A percentile compares a stretch with the other conserved stretches of the same genome.
phyloP scores from a whole-genome alignment of 2,113 vertebrate genomes.

The Pipra filicauda region DNA sequence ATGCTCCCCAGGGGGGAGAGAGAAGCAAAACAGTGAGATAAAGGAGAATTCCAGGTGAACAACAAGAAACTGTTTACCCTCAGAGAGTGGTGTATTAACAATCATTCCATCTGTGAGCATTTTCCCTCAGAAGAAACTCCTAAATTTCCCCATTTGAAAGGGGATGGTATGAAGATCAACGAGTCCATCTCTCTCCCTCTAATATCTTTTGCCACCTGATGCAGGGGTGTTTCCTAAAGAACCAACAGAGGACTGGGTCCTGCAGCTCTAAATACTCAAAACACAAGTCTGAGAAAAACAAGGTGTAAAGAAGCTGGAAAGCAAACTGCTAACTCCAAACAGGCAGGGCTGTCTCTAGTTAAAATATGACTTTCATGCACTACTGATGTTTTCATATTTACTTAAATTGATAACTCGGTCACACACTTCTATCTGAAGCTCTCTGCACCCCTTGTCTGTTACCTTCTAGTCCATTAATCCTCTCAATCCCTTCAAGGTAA shows the following conservation, averaged over 20 bases:
- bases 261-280: neutral
- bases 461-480: neutral
- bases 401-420: neutral
- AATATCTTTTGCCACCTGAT: neutral
- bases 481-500: neutral
- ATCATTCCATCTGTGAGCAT: neutral
- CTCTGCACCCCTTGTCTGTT: rapidly evolving
- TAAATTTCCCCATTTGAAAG: neutral
- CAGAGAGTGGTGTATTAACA: neutral
- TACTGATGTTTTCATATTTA: neutral
- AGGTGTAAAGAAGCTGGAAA: neutral
- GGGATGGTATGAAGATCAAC: neutral
- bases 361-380: neutral
- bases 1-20: neutral
- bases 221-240: neutral
- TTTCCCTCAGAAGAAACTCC: neutral
- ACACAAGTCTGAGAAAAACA: neutral
- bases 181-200: neutral
- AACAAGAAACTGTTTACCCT: neutral
- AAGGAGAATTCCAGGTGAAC: neutral
- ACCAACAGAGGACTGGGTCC: neutral
- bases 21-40: neutral
- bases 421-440: neutral
- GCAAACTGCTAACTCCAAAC: neutral
- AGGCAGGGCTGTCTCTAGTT: neutral